phyloP scores from a whole-genome alignment of 2,888 invertebrate species.

The Dicranocentrus wangi region DNA sequence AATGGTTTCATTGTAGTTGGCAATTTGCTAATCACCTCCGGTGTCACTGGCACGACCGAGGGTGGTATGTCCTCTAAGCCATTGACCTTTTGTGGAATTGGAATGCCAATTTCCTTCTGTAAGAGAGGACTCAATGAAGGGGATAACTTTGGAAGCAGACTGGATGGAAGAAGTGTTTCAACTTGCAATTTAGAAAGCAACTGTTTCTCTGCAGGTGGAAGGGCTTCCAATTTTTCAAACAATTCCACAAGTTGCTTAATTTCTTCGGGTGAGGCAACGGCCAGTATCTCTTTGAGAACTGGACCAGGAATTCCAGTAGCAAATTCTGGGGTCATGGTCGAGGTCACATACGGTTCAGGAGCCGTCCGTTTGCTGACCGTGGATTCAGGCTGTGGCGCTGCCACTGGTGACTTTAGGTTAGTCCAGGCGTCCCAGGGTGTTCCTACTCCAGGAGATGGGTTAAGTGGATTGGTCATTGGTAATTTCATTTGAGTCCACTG shows the following conservation, averaged over 20 bases:
- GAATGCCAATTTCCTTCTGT: too few relatives aligned
- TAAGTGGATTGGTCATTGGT: conserved; percentile 1
- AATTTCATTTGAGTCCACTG: conserved; percentile 52
- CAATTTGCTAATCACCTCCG: too few relatives aligned
- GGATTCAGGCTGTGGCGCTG: not conserved
- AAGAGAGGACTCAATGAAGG: too few relatives aligned
- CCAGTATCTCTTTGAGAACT: not conserved
- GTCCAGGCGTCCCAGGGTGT: not conserved
- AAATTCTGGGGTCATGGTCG: conserved; percentile 33
- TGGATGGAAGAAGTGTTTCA: not conserved
- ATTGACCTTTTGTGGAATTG: too few relatives aligned
- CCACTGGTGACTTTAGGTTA: too few relatives aligned
- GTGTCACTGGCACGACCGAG: too few relatives aligned
- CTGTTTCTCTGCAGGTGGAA: not conserved
- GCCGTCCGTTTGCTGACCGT: conserved; percentile 19
- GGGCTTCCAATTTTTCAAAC: not conserved
- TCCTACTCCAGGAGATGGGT: not conserved
- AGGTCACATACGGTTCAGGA: conserved; percentile 33
- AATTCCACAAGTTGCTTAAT: not conserved
- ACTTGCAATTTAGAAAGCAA: not conserved
- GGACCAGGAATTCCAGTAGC: not conserved
- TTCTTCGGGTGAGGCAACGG: not conserved
- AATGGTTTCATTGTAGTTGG: not conserved
- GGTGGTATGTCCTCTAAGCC: too few relatives aligned
- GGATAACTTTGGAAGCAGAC: not conserved